These are phyloP conservation scores for Agrotis clavis DNA, from an alignment of 2,888 invertebrate species.

Conservation along the genomic window DNA sequence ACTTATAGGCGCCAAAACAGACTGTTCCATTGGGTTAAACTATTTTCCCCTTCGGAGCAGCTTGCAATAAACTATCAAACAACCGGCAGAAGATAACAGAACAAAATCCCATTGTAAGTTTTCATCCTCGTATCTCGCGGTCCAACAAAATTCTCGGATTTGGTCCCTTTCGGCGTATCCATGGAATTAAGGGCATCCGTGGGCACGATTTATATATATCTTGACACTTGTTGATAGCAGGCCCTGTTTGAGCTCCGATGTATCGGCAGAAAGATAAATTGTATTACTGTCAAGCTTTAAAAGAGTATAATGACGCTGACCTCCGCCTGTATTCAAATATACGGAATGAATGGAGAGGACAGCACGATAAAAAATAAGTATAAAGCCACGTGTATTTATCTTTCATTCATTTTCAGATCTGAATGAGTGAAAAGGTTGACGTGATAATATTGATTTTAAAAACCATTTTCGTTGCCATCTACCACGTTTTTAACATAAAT, in stretches of 20 bases:
- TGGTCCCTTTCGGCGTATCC: slow-evolving; percentile 47
- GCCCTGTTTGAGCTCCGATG: slow-evolving; percentile 68
- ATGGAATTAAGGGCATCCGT: slow-evolving; percentile 65
- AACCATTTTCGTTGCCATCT: slow-evolving; percentile 18
- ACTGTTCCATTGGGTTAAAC: not conserved
- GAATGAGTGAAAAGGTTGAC: slow-evolving; percentile 28
- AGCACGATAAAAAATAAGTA: slow-evolving; percentile 49
- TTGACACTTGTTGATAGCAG: slow-evolving; percentile 88
- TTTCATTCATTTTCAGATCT: slow-evolving; percentile 32
- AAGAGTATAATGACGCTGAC: slow-evolving; percentile 71
- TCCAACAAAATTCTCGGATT: slow-evolving; percentile 52
- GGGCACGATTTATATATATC: slow-evolving; percentile 79
- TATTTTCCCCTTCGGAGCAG: not conserved
- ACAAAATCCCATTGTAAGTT: slow-evolving; percentile 40
- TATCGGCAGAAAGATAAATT: slow-evolving; percentile 78
- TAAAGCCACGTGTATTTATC: slow-evolving; percentile 49
- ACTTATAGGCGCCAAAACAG: not conserved
- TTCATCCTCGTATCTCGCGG: slow-evolving; percentile 44
- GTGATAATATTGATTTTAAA: slow-evolving; percentile 35
- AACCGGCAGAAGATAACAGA: slow-evolving; percentile 24
- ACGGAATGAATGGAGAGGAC: slow-evolving; percentile 52
- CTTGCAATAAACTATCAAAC: slow-evolving; percentile 15
- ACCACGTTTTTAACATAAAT: slow-evolving; percentile 18
- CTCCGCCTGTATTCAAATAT: slow-evolving; percentile 58
- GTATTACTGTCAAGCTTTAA: slow-evolving; percentile 70